Evolutionary conservation across 2,888 invertebrate genomes (phyloP).

Genomic region (Steinernema hermaphroditum): DNA sequence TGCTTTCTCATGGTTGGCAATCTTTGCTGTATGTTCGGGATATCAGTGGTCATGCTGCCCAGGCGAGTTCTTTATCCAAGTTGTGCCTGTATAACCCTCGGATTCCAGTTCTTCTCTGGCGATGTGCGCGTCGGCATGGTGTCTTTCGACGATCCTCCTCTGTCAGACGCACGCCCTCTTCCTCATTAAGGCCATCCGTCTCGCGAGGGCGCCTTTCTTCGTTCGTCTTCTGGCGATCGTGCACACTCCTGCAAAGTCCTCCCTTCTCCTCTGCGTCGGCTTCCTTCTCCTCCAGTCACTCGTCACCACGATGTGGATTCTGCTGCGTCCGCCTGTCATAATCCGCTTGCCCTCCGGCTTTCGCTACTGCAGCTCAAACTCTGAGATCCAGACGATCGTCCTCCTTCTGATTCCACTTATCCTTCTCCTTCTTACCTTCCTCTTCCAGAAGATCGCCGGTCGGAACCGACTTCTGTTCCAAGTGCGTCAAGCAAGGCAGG

Average conservation of each 20-base stretch:
- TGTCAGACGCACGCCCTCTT: conserved; percentile 32
- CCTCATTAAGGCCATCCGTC: conserved; percentile 36
- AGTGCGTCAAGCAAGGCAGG: conserved; percentile 33
- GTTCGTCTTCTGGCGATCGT: conserved; percentile 18
- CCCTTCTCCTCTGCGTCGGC: conserved; percentile 26
- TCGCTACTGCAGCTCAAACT: conserved; percentile 31
- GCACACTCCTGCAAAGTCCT: conserved; percentile 5
- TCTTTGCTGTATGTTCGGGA: conserved; percentile 28
- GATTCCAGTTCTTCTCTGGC: neutral
- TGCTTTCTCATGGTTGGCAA: conserved; percentile 4
- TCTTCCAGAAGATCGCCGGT: conserved; percentile 32
- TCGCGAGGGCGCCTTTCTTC: conserved; percentile 28
- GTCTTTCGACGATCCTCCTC: conserved; percentile 27
- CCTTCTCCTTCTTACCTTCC: conserved; percentile 28
- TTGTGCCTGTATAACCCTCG: neutral
- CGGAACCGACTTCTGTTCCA: conserved; percentile 35
- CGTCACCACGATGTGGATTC: conserved; percentile 36
- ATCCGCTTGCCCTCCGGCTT: neutral
- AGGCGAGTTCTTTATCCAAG: neutral
- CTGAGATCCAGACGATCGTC: conserved; percentile 35
- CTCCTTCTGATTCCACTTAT: conserved; percentile 32
- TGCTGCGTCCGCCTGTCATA: conserved; percentile 32
- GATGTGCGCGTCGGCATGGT: conserved; percentile 35
- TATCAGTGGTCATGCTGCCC: conserved; percentile 32
- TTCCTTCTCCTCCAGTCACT: conserved; percentile 31